phyloP scores from a whole-genome alignment of 2,113 vertebrate genomes.

The Probosciger aterrimus region DNA sequence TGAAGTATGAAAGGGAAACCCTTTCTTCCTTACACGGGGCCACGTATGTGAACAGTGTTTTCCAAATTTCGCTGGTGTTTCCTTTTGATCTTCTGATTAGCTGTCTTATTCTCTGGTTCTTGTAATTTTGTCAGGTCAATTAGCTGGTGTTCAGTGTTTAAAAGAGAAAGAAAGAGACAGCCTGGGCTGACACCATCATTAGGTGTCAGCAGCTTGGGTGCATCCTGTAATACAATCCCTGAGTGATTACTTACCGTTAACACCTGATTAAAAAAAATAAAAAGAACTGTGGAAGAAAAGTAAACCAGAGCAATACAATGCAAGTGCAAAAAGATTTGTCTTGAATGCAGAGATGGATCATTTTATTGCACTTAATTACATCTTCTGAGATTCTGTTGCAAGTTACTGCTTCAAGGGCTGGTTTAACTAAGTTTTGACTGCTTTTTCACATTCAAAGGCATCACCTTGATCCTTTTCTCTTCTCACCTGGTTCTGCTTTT shows the following conservation, averaged over 20 bases:
- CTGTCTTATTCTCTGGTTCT: constrained; percentile 82
- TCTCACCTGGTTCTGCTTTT: background rate
- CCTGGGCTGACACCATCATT: constrained; percentile 44
- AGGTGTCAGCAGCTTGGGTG: constrained; percentile 56
- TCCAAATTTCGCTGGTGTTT: constrained; percentile 76
- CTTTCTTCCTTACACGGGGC: background rate
- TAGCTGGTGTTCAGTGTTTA: constrained; percentile 73
- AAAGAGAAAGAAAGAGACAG: constrained; percentile 42
- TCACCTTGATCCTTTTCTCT: background rate
- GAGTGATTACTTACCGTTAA: constrained; percentile 48
- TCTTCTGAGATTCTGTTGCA: background rate
- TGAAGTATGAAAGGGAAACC: background rate
- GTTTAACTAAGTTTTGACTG: background rate
- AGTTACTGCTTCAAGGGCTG: background rate
- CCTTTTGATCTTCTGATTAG: constrained; percentile 87
- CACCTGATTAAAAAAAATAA: background rate
- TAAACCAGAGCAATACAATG: background rate
- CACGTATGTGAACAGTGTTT: constrained; percentile 12
- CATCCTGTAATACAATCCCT: constrained; percentile 62
- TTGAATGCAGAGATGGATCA: background rate
- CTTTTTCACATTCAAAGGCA: background rate
- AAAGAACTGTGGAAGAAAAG: constrained; percentile 5
- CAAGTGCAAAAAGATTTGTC: background rate
- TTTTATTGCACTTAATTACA: background rate
- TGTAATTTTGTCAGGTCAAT: constrained; percentile 88